Conservation (phyloP, 2,888 invertebrate genomes). For the Limnephilus auricula region DNA sequence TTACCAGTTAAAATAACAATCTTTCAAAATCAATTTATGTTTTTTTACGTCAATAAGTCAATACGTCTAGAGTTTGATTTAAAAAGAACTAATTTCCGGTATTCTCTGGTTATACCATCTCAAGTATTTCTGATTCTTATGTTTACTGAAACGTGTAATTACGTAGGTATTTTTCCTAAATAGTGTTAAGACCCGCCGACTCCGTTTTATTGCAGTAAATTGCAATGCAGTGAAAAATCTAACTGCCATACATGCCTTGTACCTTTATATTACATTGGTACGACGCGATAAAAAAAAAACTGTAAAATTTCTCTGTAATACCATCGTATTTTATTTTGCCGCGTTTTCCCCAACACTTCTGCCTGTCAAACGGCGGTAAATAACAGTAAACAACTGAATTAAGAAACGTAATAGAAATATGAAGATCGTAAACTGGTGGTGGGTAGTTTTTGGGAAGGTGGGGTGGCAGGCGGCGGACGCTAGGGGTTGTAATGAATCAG, state of each 20-base stretch:
- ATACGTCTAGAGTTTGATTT: too few relatives aligned
- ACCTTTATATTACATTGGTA: neutral
- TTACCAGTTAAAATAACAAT: too few relatives aligned
- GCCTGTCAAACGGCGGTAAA: constrained; percentile 2
- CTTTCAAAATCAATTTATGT: too few relatives aligned
- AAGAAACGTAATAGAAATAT: constrained; percentile 22
- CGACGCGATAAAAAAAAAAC: neutral
- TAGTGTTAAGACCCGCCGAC: neutral
- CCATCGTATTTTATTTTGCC: constrained; percentile 9
- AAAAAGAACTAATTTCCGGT: too few relatives aligned
- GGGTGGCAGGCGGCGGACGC: neutral
- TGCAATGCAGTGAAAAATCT: neutral
- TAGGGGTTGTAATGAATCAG: constrained; percentile 18
- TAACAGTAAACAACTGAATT: constrained; percentile 27
- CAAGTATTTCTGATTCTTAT: neutral
- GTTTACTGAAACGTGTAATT: neutral
- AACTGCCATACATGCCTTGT: neutral
- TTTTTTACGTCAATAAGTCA: too few relatives aligned
- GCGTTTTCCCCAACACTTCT: constrained; percentile 15
- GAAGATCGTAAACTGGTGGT: neutral
- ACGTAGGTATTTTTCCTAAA: neutral
- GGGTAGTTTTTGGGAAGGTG: neutral
- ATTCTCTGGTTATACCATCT: too few relatives aligned
- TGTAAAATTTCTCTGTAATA: neutral
- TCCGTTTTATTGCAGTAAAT: neutral